These are phyloP conservation scores for Apoderus coryli DNA, from an alignment of 2,888 invertebrate genomes.

Conservation along the genomic window DNA sequence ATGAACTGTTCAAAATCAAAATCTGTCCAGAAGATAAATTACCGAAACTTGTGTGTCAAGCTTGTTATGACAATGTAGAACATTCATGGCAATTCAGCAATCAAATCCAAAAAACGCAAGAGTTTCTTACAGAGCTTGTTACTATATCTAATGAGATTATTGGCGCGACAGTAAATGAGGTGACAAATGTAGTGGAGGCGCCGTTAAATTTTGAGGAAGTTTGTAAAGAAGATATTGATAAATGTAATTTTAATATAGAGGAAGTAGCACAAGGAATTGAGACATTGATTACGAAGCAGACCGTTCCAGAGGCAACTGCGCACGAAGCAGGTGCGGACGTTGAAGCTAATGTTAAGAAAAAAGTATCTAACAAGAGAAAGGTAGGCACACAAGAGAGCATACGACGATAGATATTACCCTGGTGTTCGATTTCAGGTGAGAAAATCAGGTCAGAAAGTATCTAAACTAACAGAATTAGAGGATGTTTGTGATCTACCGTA, in stretches of 20 bases:
- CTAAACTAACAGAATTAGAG: no score
- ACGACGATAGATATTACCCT: no score
- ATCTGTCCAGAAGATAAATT: constrained; percentile 26
- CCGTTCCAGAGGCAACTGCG: no score
- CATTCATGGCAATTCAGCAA: constrained; percentile 30
- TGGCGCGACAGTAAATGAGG: constrained; percentile 3
- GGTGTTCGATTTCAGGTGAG: no score
- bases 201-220: constrained; percentile 2
- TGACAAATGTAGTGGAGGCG: constrained; percentile 2
- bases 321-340: no score
- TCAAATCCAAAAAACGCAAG: constrained; percentile 30
- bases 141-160: constrained; percentile 7
- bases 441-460: no score
- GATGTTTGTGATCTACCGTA: no score
- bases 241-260: neutral
- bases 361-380: no score
- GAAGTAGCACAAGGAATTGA: no score
- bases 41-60: constrained; percentile 27
- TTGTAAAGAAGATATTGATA: constrained; percentile 1
- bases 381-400: no score
- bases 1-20: constrained; percentile 30
- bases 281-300: no score
- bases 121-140: constrained; percentile 21
- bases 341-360: no score
- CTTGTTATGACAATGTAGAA: constrained; percentile 29